Evolutionary conservation across 2,888 invertebrate species (phyloP).

Genomic region (Nomada fucata): DNA sequence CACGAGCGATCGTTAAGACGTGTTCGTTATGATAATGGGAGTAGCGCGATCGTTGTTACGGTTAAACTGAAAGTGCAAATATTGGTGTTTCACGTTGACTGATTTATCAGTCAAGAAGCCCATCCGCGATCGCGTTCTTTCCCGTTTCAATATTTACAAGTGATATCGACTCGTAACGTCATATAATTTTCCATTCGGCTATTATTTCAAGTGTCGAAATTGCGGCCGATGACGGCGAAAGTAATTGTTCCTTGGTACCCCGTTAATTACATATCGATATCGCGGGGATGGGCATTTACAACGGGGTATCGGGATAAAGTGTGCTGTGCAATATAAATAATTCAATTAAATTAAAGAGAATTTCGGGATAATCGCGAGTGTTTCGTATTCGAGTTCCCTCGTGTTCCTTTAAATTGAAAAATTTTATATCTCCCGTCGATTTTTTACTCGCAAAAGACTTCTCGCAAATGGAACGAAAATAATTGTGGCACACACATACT

Average conservation of each 20-base stretch:
- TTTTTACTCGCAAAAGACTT: too few relatives aligned
- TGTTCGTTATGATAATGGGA: not conserved
- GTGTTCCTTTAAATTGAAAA: not conserved
- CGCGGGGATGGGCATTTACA: too few relatives aligned
- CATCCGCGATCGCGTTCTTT: not conserved
- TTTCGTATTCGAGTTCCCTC: not conserved
- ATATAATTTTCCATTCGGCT: constrained; percentile 51
- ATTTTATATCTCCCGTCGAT: too few relatives aligned
- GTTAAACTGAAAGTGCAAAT: constrained; percentile 25
- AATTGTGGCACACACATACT: too few relatives aligned
- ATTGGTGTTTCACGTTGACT: constrained; percentile 10
- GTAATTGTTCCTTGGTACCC: not conserved
- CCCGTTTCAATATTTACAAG: constrained; percentile 53
- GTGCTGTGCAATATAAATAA: too few relatives aligned
- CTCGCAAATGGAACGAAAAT: too few relatives aligned
- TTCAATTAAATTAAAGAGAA: too few relatives aligned
- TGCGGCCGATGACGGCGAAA: constrained; percentile 36
- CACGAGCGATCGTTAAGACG: not conserved
- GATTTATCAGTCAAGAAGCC: constrained; percentile 24
- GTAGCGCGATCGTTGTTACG: not conserved
- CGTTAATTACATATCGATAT: too few relatives aligned
- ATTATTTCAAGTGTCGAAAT: constrained; percentile 51
- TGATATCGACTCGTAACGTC: constrained; percentile 9
- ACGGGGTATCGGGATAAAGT: too few relatives aligned
- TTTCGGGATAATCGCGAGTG: too few relatives aligned